A percentile compares a stretch with the other conserved stretches of the same genome.
phyloP scores from a whole-genome alignment of 2,113 vertebrate genomes.

The Rhegmatorhina hoffmannsi region DNA sequence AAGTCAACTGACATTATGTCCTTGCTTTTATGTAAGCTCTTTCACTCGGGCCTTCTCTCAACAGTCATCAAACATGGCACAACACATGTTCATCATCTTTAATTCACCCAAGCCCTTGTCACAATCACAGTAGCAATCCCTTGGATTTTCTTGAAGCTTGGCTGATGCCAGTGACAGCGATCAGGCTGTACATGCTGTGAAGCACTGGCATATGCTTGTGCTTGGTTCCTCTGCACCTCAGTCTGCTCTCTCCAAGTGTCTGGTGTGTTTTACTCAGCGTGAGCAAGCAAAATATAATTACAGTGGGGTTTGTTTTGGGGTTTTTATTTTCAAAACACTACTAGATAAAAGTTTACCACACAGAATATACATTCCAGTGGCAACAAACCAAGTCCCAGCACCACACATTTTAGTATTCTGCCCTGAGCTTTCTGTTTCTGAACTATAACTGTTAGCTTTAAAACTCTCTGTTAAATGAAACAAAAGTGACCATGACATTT shows the following conservation, averaged over 20 bases:
- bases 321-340: background rate
- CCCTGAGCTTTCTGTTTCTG: background rate
- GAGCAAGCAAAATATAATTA: background rate
- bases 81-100: background rate
- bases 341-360: background rate
- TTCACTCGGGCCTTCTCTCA: background rate
- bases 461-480: background rate
- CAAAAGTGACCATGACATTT: background rate
- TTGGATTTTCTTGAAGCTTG: background rate
- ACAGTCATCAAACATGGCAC: background rate
- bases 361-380: background rate
- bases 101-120: background rate
- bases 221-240: background rate
- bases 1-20: background rate
- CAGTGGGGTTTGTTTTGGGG: background rate
- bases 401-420: background rate
- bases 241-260: background rate
- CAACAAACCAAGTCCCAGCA: background rate
- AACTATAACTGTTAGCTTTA: background rate
- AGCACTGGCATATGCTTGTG: background rate
- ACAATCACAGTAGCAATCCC: background rate
- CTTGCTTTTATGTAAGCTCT: background rate
- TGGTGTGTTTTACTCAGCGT: background rate
- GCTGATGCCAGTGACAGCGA: background rate
- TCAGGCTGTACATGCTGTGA: rapidly evolving